Base-by-base conservation (phyloP, 2,797 vertebrate genomes). In the Crenuchus spilurus region DNA sequence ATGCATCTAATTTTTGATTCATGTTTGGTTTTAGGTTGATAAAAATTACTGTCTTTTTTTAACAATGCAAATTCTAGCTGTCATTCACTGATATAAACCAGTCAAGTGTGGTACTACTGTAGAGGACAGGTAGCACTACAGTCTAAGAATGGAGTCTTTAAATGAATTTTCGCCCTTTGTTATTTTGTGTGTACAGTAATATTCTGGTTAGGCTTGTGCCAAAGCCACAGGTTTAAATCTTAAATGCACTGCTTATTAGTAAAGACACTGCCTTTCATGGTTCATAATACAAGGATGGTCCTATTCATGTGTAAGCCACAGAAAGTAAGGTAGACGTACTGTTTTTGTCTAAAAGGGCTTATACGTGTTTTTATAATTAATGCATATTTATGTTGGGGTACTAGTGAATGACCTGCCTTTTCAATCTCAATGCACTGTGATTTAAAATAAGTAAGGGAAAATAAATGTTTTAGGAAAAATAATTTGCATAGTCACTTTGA, bases 391-490 rank as follows among this genome's bases (percentile, higher is more conserved):
- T 69, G 58, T 79, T 79, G 64, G 63, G 60, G 52, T 72, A 73
- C 44, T 78, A 70, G 55, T 78, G 62, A 57, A 70, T 78, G 10
- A 75, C 54, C 72, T 83, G 77, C 49, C 78, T 79, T 82, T 77
- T 49, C 33, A 75, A 79, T 73, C 68, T 67, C 63, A 72, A 66
- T 76, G 63, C 82, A 82, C 81, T 82, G 82, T 82, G 78, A 83
- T 75, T 51, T 76, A 58, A 75, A 73, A 49, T 26, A 48, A 62
- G 42, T 52, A 26, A 69, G 46, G 39, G 58, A 24, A 66, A 33
- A 67, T 58, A 72, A 61, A 68, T 70, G 49, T 61, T 18, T 64
- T 65, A 31, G 55, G 54, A 55, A 16, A 78, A 37, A 42, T 35
- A 20, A 9, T 42, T 37, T 70, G 52, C 2, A 44, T 33, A 14